Evolutionary conservation across 2,888 invertebrate genomes (phyloP), one percentile per base, ranked within the genome.

Genomic region (Caenorhabditis panamensis): DNA sequence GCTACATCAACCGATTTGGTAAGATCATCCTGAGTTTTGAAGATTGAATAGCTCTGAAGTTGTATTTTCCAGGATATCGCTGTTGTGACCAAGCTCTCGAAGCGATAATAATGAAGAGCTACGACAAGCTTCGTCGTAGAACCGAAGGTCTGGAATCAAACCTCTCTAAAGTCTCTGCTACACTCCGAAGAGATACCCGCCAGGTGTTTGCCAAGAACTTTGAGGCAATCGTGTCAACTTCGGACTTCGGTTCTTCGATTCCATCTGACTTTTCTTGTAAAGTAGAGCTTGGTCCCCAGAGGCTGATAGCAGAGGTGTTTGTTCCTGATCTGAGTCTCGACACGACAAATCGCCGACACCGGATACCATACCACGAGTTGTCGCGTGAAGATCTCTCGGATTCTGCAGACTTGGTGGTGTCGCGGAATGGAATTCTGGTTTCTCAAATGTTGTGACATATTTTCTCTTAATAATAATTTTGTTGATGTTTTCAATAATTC

Each of bases 71-170:
- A 62, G 78, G 78, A 0, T 80, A 69, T 24, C 49, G 62, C 69
- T 87, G 87, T 51, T 87, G 87, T 64, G 85, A 85, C 59, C 63
- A 78, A 37, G 47, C 59, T 1, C 61, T 87, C 41, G 87, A 87
- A 28, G 37, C 64, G 5, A 11, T 84, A 9, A 82, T 87, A 41
- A 37, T 83, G n/a, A 83, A 83, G 54, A 83, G 83, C 44, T 86
- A 81, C 59, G 64, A 73, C 13, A 82, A 86, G 51, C n/a, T 82
- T 26, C 67, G 56, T 16, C 13, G 80, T 22, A 64, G 31, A 37
- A 61, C 77, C 6, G 54, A 63, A 9, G 56, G 44, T 16, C 44
- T 72, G 9, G 79, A 78, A 9, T 41, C 37, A 4, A 66, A 75
- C 22, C 36, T 86, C 9, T 75, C 72, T 8, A 76, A 67, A 58